phyloP scores from a whole-genome alignment of 2,113 vertebrate genomes.

The Agelaius tricolor region DNA sequence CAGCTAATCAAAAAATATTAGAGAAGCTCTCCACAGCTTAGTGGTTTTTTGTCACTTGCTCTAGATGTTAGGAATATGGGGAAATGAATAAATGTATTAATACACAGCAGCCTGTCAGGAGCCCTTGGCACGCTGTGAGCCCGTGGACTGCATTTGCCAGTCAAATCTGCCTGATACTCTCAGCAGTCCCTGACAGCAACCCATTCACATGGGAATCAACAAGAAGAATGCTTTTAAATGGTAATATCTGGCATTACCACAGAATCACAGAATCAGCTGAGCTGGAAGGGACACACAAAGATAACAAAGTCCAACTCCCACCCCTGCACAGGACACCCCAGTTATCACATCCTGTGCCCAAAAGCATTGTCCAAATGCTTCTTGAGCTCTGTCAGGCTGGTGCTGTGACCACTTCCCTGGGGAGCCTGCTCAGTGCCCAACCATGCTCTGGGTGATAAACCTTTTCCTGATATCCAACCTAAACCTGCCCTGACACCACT shows the following conservation, averaged over 20 bases:
- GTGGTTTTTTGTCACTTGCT: not conserved
- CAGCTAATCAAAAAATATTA: conserved; percentile 25
- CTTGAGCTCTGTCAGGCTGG: not conserved
- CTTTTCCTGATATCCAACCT: not conserved
- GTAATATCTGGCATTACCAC: not conserved
- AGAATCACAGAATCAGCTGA: not conserved
- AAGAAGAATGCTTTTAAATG: not conserved
- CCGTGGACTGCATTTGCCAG: not conserved
- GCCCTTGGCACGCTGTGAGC: not conserved
- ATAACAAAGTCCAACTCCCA: not conserved
- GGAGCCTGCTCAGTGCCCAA: not conserved
- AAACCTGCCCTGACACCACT: not conserved
- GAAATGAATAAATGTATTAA: conserved; percentile 23
- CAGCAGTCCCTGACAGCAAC: not conserved
- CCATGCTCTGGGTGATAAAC: not conserved
- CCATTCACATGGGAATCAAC: fast-evolving
- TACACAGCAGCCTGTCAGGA: not conserved
- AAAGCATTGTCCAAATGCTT: fast-evolving
- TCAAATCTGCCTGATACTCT: not conserved
- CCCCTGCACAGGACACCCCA: not conserved
- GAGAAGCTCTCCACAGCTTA: not conserved
- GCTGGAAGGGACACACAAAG: not conserved
- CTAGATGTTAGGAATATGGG: not conserved
- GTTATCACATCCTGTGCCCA: fast-evolving
- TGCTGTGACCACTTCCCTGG: not conserved